Percentiles rank a stretch among this genome's conserved stretches.
These are phyloP conservation scores for Aplochiton taeniatus DNA, from an alignment of 2,797 vertebrate species.

Conservation along the genomic window DNA sequence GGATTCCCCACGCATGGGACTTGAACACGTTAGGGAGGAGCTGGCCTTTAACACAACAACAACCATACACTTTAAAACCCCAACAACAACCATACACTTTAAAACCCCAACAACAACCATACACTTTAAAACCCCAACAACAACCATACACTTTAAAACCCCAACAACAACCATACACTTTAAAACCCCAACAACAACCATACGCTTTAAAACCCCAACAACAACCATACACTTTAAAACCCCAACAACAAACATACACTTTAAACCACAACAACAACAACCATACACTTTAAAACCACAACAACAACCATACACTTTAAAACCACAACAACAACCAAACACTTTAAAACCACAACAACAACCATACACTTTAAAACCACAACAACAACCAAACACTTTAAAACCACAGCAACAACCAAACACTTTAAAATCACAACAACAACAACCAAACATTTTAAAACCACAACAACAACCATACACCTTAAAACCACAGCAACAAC, in stretches of 20 bases:
- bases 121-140: not conserved
- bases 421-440: too few species aligned
- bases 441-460: too few species aligned
- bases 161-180: not conserved
- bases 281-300: too few species aligned
- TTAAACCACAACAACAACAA: not conserved
- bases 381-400: too few species aligned
- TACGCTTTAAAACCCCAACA: not conserved
- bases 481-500: too few species aligned
- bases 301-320: too few species aligned
- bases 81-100: too few species aligned
- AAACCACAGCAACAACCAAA: too few species aligned
- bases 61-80: not conserved
- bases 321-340: too few species aligned
- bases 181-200: not conserved
- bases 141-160: not conserved
- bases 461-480: too few species aligned
- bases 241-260: not conserved
- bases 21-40: slow-evolving; percentile 97
- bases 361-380: too few species aligned
- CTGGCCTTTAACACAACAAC: slow-evolving; percentile 79
- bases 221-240: not conserved
- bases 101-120: not conserved
- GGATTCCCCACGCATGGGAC: slow-evolving; percentile 95
- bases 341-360: too few species aligned